These are phyloP conservation scores for Acrocephalus arundinaceus DNA, from an alignment of 2,113 vertebrate genomes.

Conservation along the genomic window DNA sequence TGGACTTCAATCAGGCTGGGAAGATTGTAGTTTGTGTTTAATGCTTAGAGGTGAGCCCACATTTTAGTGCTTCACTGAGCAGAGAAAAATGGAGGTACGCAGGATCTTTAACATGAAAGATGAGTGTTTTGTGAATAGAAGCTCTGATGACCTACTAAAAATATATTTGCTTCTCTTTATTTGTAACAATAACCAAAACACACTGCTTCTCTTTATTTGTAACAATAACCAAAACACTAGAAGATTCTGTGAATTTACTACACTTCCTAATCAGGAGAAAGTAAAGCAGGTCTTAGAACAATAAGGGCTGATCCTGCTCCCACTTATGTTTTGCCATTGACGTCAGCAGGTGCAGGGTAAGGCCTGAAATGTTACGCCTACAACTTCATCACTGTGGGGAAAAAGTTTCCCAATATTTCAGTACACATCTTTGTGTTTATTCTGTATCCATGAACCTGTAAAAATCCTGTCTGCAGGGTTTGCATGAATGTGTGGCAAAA, in stretches of 20 bases:
- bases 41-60: neutral
- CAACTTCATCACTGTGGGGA: slow-evolving; percentile 64
- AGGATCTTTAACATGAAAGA: neutral
- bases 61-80: neutral
- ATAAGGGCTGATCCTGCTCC: slow-evolving; percentile 32
- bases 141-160: slow-evolving; percentile 8
- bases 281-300: slow-evolving; percentile 46
- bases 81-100: neutral
- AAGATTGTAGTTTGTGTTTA: neutral
- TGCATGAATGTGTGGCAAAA: slow-evolving; percentile 76
- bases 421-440: slow-evolving; percentile 49
- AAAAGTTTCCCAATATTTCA: slow-evolving; percentile 44
- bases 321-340: slow-evolving; percentile 35
- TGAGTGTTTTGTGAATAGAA: slow-evolving; percentile 1
- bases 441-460: slow-evolving; percentile 65
- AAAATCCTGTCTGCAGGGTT: slow-evolving; percentile 70
- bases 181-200: slow-evolving; percentile 5
- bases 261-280: slow-evolving; percentile 35
- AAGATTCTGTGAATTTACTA: slow-evolving; percentile 27
- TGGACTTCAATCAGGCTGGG: neutral
- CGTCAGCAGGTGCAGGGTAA: slow-evolving; percentile 9
- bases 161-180: slow-evolving; percentile 27
- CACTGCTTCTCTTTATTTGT: neutral
- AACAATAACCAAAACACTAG: slow-evolving; percentile 5
- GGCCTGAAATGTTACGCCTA: slow-evolving; percentile 32